These are phyloP conservation scores for Drusus annulatus DNA, from an alignment of 1,140 invertebrate genomes.

Conservation along the genomic window DNA sequence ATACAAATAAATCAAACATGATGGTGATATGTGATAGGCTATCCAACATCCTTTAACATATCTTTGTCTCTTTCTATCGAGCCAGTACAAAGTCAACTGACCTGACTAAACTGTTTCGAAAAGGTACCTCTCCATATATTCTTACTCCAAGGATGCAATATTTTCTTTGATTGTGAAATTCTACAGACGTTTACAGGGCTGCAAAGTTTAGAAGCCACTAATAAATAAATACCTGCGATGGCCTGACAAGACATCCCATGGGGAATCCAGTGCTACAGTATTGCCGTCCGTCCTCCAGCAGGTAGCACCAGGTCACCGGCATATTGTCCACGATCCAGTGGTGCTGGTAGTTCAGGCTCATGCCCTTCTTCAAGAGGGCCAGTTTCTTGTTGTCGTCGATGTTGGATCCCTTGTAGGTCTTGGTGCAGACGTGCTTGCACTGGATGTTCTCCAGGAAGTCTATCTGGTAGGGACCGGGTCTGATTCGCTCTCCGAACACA, in stretches of 20 bases:
- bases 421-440: constrained; percentile 83
- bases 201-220: no score
- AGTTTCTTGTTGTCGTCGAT: constrained; percentile 80
- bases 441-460: constrained; percentile 81
- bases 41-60: no score
- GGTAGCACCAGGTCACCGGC: constrained; percentile 97
- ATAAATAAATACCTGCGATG: constrained; percentile 41
- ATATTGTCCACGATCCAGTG: constrained; percentile 99
- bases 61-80: no score
- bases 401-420: constrained; percentile 79
- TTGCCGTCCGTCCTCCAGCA: constrained; percentile 80
- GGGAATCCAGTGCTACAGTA: constrained; percentile 97
- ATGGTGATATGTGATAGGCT: no score
- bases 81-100: no score
- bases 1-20: no score
- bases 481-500: constrained; percentile 97
- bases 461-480: constrained; percentile 91
- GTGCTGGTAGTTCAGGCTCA: constrained; percentile 98
- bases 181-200: no score
- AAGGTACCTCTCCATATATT: no score
- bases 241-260: constrained; percentile 91
- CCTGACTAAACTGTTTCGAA: no score
- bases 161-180: no score
- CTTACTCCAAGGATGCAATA: no score
- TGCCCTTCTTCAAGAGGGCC: constrained; percentile 89